phyloP scores from a whole-genome alignment of 2,888 invertebrate genomes.

The Hyles lineata region DNA sequence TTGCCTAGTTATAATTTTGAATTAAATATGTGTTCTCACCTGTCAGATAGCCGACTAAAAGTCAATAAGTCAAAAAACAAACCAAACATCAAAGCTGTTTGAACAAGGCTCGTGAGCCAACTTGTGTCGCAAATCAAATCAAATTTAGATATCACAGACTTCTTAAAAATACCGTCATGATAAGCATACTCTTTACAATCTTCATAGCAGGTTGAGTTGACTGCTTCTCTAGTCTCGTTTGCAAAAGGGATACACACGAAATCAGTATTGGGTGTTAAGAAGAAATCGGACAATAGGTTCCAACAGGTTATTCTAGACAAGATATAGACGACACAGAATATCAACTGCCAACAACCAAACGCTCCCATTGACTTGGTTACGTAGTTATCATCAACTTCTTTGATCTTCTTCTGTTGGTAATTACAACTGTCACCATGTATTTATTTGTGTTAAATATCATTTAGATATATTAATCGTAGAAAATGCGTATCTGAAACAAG shows the following conservation, averaged over 20 bases:
- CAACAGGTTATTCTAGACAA: constrained; percentile 51
- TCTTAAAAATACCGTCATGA: constrained; percentile 49
- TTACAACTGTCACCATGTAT: constrained; percentile 33
- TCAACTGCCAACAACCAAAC: constrained; percentile 60
- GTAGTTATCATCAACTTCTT: constrained; percentile 56
- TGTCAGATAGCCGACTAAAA: constrained; percentile 69
- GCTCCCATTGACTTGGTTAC: constrained; percentile 60
- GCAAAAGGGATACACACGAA: constrained; percentile 55
- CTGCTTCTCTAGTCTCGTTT: constrained; percentile 42
- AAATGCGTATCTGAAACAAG: neutral
- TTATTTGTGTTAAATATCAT: constrained; percentile 27
- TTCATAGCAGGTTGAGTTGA: constrained; percentile 59
- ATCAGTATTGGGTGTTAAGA: constrained; percentile 58
- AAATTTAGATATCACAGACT: constrained; percentile 57
- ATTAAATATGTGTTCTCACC: constrained; percentile 50
- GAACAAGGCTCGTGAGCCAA: constrained; percentile 64
- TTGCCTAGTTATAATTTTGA: neutral
- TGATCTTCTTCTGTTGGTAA: constrained; percentile 28
- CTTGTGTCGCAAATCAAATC: constrained; percentile 57
- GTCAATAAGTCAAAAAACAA: constrained; percentile 54
- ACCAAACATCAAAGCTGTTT: constrained; percentile 62
- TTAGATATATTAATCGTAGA: neutral
- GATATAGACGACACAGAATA: constrained; percentile 43
- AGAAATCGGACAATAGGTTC: constrained; percentile 57
- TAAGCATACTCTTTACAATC: constrained; percentile 58